These are phyloP conservation scores for Xyliphius kryptos DNA, from an alignment of 2,113 vertebrate genomes.

Conservation along the genomic window DNA sequence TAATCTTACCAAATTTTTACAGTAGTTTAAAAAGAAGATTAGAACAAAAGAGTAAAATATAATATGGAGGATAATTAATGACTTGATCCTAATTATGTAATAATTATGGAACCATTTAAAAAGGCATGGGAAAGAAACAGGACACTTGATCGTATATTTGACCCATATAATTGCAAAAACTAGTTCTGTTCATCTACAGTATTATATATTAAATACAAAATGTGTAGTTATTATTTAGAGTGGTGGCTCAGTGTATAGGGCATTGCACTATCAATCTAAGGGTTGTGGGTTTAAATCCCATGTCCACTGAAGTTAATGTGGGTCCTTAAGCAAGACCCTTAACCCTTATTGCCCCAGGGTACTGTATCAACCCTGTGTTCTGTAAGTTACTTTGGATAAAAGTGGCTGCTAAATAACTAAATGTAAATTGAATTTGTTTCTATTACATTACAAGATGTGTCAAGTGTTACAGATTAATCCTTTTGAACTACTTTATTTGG, in stretches of 20 bases:
- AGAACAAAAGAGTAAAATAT: no score
- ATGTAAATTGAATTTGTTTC: no score
- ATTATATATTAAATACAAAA: background rate
- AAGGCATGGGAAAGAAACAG: background rate
- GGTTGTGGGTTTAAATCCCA: no score
- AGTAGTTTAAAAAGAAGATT: background rate
- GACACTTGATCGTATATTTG: background rate
- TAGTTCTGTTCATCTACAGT: no score
- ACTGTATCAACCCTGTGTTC: no score
- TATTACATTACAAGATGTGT: background rate
- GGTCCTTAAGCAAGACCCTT: no score
- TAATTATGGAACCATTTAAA: background rate
- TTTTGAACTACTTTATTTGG: background rate
- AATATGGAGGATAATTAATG: background rate
- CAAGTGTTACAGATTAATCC: background rate
- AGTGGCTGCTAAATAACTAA: no score
- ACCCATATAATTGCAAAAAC: background rate
- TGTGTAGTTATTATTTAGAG: background rate
- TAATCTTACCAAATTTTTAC: conserved; percentile 1
- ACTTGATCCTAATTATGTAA: background rate
- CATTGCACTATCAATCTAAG: no score
- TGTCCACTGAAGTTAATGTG: no score
- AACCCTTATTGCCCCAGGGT: no score
- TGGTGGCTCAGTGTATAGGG: no score
- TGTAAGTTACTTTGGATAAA: no score